A percentile compares a stretch with the other conserved stretches of the same genome.
These are phyloP conservation scores for Cossypha heuglini DNA, from an alignment of 2,797 vertebrate genomes.

Conservation along the genomic window DNA sequence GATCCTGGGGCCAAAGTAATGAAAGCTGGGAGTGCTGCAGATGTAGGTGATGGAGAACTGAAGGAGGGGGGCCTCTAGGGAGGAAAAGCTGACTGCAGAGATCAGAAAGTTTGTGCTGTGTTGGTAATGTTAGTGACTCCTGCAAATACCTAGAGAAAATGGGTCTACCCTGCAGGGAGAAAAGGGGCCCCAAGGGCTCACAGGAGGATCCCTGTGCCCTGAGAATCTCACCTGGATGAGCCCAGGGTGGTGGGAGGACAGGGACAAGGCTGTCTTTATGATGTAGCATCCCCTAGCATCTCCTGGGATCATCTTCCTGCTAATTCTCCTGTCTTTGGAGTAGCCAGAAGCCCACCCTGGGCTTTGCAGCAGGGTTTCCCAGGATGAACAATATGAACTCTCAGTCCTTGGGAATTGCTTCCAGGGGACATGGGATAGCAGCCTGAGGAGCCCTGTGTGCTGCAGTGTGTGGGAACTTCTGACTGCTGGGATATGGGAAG, in stretches of 20 bases:
- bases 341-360: not conserved
- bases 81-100: not conserved
- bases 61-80: not conserved
- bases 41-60: not conserved
- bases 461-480: not conserved
- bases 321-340: not conserved
- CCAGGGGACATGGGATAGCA: not conserved
- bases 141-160: not conserved
- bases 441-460: not conserved
- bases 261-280: not conserved
- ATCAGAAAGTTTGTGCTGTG: not conserved
- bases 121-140: not conserved
- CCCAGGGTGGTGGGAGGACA: not conserved
- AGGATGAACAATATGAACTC: rapidly evolving
- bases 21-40: not conserved
- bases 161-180: not conserved
- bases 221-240: not conserved
- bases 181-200: not conserved
- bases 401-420: not conserved
- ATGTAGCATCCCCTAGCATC: not conserved
- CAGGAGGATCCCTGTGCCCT: not conserved
- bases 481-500: not conserved
- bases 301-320: not conserved
- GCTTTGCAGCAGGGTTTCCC: not conserved
- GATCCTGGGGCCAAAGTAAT: not conserved